A percentile compares a stretch with the other conserved stretches of the same genome.
Evolutionary conservation across 2,113 vertebrate species (phyloP).

Genomic region (Ctenomys sociabilis): DNA sequence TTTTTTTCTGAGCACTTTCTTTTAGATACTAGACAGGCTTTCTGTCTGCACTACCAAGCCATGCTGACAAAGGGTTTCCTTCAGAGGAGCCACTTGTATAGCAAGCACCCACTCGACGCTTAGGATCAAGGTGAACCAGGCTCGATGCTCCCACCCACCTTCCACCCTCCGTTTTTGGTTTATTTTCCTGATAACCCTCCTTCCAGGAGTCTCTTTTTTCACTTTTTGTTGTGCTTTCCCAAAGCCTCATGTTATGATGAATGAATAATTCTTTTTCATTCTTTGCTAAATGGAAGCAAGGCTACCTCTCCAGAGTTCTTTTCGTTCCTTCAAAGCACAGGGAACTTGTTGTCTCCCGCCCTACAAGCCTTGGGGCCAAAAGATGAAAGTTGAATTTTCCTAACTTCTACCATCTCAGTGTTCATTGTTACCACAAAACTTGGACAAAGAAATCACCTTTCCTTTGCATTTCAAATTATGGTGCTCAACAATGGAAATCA

Average conservation of each 20-base stretch:
- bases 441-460: not conserved
- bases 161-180: not conserved
- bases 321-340: not conserved
- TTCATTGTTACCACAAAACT: not conserved
- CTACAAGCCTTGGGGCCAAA: too few relatives aligned
- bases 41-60: not conserved
- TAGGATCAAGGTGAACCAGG: not conserved
- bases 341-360: not conserved
- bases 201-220: not conserved
- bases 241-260: not conserved
- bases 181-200: too few relatives aligned
- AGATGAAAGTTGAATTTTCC: not conserved
- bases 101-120: not conserved
- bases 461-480: not conserved
- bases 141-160: not conserved
- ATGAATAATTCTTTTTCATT: not conserved
- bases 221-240: not conserved
- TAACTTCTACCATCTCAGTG: not conserved
- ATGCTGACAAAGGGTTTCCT: not conserved
- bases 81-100: rapidly evolving
- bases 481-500: not conserved
- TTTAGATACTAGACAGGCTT: not conserved
- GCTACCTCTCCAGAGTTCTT: not conserved
- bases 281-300: slow-evolving; percentile 45
- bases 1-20: not conserved